Evolutionary conservation across 2,888 invertebrate species (phyloP), one percentile per base, ranked within the genome.

Genomic region (Ophion ventricosus): DNA sequence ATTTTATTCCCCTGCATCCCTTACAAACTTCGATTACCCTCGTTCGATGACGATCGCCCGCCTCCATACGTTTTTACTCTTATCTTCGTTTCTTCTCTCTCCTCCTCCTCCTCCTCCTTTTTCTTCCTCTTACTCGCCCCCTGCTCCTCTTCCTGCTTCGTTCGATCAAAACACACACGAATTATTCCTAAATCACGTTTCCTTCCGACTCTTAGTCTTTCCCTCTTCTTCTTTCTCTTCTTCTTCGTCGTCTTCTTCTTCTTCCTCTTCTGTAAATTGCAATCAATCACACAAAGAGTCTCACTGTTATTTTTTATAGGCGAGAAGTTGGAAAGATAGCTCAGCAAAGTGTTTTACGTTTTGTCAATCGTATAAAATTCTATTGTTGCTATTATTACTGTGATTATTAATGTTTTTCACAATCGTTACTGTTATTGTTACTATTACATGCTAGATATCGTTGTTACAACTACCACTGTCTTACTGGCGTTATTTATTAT

Each of bases 1-100:
- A 84, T 84, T 66, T 75, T 84, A 79, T 78, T 63, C 35, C 14
- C 49, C 49, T 17, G 3, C 49, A 49, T 17, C 49, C 49, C 49
- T 40, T 43, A n/a, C 25, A 25, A 43, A 25, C 43, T n/a, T n/a
- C 20, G 25, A 23, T 20, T 43, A n/a, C 35, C 8, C 25, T 11
- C 43, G 23, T 35, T 20, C 59, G 23, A 56, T 11, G 29, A 7
- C 43, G 29, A 59, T 59, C 17, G 17, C 49, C 17, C 49, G 49
- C 49, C 17, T 49, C 14, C 4, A 14, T 14, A 11, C 69, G 29
- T 43, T 63, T 17, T 20, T 10, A 17, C 64, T 10, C 40, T 8
- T 10, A 26, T n/a, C 54, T 25, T 43, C 59, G 49, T 40, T 54
- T 10, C n/a, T 54, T 35, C 57, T 35, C 11, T 43, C 17, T 35